Evolutionary conservation across 2,113 vertebrate species (phyloP).

Genomic region (Tragelaphus buxtoni): DNA sequence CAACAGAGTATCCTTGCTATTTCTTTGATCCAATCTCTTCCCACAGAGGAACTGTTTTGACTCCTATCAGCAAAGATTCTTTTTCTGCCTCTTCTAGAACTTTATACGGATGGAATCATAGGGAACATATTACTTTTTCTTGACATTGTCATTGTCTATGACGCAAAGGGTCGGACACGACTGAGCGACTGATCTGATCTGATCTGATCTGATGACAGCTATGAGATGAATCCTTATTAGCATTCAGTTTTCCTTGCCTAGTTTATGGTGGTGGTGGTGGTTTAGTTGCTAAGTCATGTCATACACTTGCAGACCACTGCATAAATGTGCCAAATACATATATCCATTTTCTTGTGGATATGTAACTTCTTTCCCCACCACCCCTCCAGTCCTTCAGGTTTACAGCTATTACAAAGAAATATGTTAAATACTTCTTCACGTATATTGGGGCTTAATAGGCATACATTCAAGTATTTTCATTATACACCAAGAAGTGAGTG

Average conservation of each 20-base stretch:
- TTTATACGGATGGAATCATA: background rate
- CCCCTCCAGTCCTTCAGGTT: background rate
- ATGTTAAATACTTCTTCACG: background rate
- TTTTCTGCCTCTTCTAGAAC: background rate
- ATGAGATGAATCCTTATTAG: background rate
- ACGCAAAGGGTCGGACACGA: no score
- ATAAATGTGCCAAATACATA: background rate
- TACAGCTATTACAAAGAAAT: background rate
- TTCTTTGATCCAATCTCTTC: background rate
- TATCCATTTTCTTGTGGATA: background rate
- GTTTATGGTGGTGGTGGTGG: background rate
- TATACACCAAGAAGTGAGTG: background rate
- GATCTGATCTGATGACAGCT: no score
- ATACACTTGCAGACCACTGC: background rate
- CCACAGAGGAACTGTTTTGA: background rate
- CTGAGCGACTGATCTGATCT: no score
- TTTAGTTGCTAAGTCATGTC: background rate
- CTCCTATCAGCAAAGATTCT: background rate
- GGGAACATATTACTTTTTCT: background rate
- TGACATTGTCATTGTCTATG: background rate
- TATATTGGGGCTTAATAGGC: background rate
- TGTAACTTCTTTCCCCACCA: background rate
- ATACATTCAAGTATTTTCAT: background rate
- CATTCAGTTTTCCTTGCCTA: background rate
- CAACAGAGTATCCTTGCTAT: background rate